Base-by-base conservation (phyloP, 2,888 invertebrate species). In the Euphydryas editha region DNA sequence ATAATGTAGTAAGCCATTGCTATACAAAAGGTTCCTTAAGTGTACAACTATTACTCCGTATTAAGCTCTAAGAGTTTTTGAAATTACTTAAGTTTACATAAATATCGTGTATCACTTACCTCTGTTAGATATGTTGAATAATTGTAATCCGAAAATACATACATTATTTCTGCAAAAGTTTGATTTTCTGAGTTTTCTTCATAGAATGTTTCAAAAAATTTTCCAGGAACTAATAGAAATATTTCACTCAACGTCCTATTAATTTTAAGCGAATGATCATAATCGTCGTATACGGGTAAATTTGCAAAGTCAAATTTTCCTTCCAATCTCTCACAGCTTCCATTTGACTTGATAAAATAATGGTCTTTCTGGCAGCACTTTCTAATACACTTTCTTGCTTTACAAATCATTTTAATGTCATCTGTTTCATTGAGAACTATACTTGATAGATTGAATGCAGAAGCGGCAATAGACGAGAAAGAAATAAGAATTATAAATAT, bases 331-430 rank as follows among this genome's bases (percentile, higher is more conserved):
- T 42, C 30, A 36, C 59, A 64, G 13, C 11, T 3, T 11, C n/a
- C 30, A 20, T n/a, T 13, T 36, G 2, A 36, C 42, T 17, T n/a
- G 10, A 11, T 18, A 18, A 59, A 11, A 30, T 59, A 64, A 44
- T 64, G 18, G 8, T 59, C 17, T 59, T 54, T 64, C 5, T 17
- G 42, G 24, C 64, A 64, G 7, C 57, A 57, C 18, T 57, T 57
- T 57, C 42, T 18, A 10, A 57, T 39, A 18, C 57, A 57, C 39
- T 57, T 57, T 42, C 57, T 57, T 15, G n/a, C 42, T 7, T 10
- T 15, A 42, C 57, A 57, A n/a, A 39, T n/a, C 11, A 21, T 57
- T 57, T 57, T n/a, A n/a, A 42, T 15, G 18, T 57, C 42, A 18
- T 57, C 42, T 3, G 6, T 18, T 15, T 42, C 36, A 57, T 42